Conservation (phyloP, 2,113 vertebrate species). For the Antigone vipio region DNA sequence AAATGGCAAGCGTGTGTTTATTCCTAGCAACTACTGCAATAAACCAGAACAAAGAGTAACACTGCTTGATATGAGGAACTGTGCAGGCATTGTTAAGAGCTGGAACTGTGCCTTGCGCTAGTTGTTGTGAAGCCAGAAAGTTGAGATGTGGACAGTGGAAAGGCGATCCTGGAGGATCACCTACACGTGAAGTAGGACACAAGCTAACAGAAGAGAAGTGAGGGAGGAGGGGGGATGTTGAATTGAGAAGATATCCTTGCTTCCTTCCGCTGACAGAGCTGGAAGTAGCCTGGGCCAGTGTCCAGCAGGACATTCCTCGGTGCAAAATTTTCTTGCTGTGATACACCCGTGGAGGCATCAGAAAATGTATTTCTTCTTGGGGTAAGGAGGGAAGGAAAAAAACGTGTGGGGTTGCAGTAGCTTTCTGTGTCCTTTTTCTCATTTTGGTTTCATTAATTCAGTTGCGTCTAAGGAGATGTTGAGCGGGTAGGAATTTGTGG, state of each 20-base stretch:
- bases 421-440: not conserved
- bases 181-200: not conserved
- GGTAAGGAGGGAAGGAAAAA: not conserved
- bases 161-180: constrained; percentile 37
- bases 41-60: not conserved
- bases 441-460: not conserved
- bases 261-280: not conserved
- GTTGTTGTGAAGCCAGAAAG: not conserved
- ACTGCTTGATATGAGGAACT: not conserved
- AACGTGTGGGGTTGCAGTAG: accelerated
- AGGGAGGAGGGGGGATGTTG: not conserved
- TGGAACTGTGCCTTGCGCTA: not conserved
- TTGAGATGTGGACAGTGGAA: constrained; percentile 4
- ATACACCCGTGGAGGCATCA: not conserved
- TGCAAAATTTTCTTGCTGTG: not conserved
- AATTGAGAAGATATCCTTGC: not conserved
- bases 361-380: not conserved
- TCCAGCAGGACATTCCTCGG: not conserved
- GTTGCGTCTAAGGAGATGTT: not conserved
- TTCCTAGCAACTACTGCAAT: not conserved
- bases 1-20: not conserved
- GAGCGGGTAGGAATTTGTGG: not conserved
- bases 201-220: constrained; percentile 11
- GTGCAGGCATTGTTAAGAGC: not conserved
- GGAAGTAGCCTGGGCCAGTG: not conserved